Percentiles rank a stretch among this genome's conserved stretches.
Conservation (phyloP, 2,113 vertebrate genomes). For the Atrichornis clamosus region DNA sequence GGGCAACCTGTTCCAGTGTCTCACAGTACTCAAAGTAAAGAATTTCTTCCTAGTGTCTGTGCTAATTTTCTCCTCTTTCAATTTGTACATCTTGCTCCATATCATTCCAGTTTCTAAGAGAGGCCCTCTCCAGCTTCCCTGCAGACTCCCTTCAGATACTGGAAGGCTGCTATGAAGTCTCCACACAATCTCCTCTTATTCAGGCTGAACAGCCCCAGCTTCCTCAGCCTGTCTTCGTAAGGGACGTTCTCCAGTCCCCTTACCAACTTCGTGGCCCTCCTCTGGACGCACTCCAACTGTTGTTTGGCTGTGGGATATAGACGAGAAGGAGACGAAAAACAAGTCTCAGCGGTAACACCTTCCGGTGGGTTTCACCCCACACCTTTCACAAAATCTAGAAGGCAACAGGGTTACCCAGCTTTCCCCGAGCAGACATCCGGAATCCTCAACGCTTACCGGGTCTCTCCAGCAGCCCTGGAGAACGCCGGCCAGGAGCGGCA, state of each 20-base stretch:
- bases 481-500: fast-evolving
- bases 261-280: not conserved
- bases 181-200: too few relatives aligned
- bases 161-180: not conserved
- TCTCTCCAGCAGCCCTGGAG: fast-evolving
- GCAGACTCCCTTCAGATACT: fast-evolving
- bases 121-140: not conserved
- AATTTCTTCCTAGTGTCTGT: not conserved
- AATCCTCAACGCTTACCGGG: fast-evolving
- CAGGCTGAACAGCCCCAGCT: not conserved
- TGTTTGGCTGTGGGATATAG: fast-evolving
- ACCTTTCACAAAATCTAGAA: fast-evolving
- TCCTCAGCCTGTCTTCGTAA: too few relatives aligned
- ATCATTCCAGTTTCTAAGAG: not conserved
- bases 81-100: not conserved
- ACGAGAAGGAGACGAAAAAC: not conserved
- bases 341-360: fast-evolving
- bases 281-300: too few relatives aligned
- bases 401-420: fast-evolving
- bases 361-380: fast-evolving
- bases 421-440: too few relatives aligned
- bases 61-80: not conserved
- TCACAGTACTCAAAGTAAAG: not conserved
- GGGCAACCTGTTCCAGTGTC: not conserved
- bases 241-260: not conserved